Conservation (phyloP, 2,113 vertebrate species). For the Gallinago paraguaiae region DNA sequence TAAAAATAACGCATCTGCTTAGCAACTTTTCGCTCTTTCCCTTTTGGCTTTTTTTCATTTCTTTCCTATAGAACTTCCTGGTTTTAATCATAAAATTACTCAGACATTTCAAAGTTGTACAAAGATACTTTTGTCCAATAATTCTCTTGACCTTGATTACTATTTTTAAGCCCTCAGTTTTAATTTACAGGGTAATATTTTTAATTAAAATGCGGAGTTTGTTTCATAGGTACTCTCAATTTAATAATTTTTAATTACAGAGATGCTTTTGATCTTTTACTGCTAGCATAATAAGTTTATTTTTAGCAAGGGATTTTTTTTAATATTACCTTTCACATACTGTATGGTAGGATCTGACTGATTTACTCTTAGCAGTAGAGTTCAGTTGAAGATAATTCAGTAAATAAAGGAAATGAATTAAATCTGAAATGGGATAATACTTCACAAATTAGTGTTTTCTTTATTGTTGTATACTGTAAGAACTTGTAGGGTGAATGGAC, state of each 20-base stretch:
- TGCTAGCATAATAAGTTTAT: not conserved
- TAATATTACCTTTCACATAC: not conserved
- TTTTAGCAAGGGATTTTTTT: not conserved
- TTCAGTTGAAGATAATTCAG: not conserved
- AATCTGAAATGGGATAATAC: not conserved
- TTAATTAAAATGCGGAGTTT: constrained; percentile 13
- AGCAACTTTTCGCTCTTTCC: not conserved
- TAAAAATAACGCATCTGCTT: not conserved
- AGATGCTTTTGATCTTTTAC: constrained; percentile 20
- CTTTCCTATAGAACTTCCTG: not conserved
- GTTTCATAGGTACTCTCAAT: not conserved
- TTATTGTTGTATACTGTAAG: not conserved
- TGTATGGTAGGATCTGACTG: not conserved
- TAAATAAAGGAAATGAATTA: not conserved
- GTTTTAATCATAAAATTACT: not conserved
- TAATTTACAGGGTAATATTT: constrained; percentile 24
- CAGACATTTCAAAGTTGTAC: not conserved
- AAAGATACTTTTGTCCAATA: not conserved
- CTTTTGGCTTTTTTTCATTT: not conserved
- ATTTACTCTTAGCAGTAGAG: not conserved
- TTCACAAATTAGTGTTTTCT: not conserved
- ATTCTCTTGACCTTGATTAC: not conserved
- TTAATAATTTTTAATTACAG: constrained; percentile 9
- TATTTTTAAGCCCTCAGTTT: constrained; percentile 2
- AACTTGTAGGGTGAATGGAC: not conserved